Conservation (phyloP, 2,888 invertebrate species). For the Phyllotreta striolata region DNA sequence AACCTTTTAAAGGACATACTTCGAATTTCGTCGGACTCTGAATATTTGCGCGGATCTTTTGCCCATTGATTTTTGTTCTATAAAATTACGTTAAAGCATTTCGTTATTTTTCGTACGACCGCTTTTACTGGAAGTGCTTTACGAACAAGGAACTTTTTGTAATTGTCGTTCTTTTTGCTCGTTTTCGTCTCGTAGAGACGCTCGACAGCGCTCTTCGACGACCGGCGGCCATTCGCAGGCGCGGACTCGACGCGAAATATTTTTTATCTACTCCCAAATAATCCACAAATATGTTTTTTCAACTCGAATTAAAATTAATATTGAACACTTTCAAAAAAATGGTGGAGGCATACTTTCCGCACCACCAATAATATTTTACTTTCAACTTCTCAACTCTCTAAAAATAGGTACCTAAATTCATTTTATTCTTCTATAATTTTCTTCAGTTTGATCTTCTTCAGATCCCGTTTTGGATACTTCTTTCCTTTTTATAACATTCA, state of each 20-base stretch:
- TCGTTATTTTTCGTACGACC: constrained; percentile 48
- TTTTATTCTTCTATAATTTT: too few species aligned
- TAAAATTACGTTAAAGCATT: constrained; percentile 52
- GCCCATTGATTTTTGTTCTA: constrained; percentile 54
- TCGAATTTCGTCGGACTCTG: constrained; percentile 48
- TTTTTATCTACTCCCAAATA: too few species aligned
- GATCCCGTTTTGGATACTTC: too few species aligned
- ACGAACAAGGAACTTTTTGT: constrained; percentile 49
- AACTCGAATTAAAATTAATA: too few species aligned
- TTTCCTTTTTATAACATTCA: too few species aligned
- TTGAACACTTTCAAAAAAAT: too few species aligned
- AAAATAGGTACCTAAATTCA: too few species aligned
- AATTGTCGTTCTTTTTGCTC: not conserved
- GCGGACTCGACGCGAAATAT: not conserved
- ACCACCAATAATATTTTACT: too few species aligned
- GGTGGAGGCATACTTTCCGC: too few species aligned
- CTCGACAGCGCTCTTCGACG: constrained; percentile 16
- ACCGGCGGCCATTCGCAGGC: constrained; percentile 24
- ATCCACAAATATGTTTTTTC: too few species aligned
- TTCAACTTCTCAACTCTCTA: too few species aligned
- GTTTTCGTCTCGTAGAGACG: constrained; percentile 40
- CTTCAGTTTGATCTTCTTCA: constrained; percentile 19
- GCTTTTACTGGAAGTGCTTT: constrained; percentile 50
- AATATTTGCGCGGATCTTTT: constrained; percentile 48
- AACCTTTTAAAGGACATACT: constrained; percentile 47